Evolutionary conservation across 2,113 vertebrate species (phyloP).

Genomic region (Speoplatyrhinus poulsoni): DNA sequence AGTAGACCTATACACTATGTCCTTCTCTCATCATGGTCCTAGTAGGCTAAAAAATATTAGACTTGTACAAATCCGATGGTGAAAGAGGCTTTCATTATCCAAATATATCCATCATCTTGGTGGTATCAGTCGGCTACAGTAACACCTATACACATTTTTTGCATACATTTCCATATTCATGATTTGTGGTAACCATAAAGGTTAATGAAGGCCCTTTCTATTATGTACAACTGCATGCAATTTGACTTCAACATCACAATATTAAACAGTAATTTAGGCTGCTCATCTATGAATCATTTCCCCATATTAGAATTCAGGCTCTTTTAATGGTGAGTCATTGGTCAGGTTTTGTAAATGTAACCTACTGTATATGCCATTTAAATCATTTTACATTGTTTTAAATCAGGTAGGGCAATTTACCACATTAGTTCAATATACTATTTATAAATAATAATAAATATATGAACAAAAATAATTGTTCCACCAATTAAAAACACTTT

Average conservation of each 20-base stretch:
- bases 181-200: conserved; percentile 63
- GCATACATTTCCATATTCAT: conserved; percentile 73
- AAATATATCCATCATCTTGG: conserved; percentile 59
- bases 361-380: conserved; percentile 1
- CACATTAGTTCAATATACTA: background rate
- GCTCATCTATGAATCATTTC: conserved; percentile 45
- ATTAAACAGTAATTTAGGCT: conserved; percentile 56
- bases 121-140: conserved; percentile 55
- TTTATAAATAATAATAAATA: background rate
- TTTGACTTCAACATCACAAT: conserved; percentile 43
- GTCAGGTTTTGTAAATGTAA: conserved; percentile 13
- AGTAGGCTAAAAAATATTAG: conserved; percentile 18
- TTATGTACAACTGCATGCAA: conserved; percentile 64
- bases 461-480: conserved; percentile 9
- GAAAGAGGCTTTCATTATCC: conserved; percentile 49
- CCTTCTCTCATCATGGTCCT: too few species aligned
- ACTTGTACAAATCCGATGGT: conserved; percentile 36
- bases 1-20: too few species aligned
- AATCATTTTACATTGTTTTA: background rate
- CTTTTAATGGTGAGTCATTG: conserved; percentile 44
- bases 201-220: conserved; percentile 69
- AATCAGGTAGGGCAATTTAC: background rate
- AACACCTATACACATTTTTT: conserved; percentile 69
- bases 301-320: conserved; percentile 36
- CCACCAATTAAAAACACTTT: conserved; percentile 17